Conservation (phyloP, 2,797 vertebrate genomes). For the Leptoclinus maculatus region DNA sequence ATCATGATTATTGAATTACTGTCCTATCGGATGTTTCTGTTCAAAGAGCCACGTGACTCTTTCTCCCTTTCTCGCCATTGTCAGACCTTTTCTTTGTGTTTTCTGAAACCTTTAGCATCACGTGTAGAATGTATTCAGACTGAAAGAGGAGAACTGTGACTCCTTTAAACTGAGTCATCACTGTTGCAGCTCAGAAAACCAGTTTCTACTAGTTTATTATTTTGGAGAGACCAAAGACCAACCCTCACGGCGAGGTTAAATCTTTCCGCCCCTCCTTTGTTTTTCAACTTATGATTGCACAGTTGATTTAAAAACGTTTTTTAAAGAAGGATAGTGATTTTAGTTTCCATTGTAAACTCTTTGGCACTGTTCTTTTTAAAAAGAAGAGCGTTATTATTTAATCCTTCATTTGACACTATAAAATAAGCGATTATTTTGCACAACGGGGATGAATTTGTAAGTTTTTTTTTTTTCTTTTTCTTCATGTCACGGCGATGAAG, state of each 20-base stretch:
- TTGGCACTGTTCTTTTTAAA: conserved; percentile 6
- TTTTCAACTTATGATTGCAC: conserved; percentile 8
- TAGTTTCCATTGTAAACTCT: conserved; percentile 44
- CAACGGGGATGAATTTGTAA: conserved; percentile 41
- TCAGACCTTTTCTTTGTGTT: neutral
- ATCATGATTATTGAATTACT: neutral
- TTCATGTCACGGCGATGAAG: conserved; percentile 24
- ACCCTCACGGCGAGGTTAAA: neutral
- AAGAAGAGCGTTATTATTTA: neutral
- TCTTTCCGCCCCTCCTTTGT: conserved; percentile 10
- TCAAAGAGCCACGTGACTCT: conserved; percentile 13
- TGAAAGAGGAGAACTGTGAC: conserved; percentile 32
- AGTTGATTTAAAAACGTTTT: too few species aligned
- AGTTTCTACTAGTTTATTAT: conserved; percentile 12
- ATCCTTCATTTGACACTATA: conserved; percentile 40
- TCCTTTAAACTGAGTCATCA: neutral
- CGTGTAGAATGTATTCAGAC: neutral
- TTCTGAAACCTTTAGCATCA: neutral
- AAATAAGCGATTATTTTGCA: conserved; percentile 70
- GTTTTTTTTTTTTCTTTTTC: neutral
- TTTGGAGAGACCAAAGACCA: conserved; percentile 37
- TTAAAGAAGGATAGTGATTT: neutral
- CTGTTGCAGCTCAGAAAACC: conserved; percentile 1
- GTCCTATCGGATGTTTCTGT: neutral
- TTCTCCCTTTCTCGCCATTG: conserved; percentile 17